Evolutionary conservation across 2,113 vertebrate genomes (phyloP).

Genomic region (Hemiscyllium ocellatum): DNA sequence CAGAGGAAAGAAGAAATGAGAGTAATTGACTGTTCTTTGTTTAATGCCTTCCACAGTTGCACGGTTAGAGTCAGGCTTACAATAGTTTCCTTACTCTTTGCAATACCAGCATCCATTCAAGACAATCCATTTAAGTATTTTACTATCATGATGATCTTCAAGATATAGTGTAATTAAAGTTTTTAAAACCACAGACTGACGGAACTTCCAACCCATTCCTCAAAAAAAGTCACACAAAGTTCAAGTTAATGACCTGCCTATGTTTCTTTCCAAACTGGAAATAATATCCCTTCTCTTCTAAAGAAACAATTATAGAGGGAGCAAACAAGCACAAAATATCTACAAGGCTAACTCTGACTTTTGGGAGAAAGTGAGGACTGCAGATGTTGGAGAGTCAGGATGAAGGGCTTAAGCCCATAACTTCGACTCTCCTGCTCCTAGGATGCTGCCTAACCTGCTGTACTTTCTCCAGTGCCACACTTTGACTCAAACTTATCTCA

Average conservation of each 20-base stretch:
- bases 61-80: background rate
- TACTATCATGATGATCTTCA: background rate
- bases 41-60: background rate
- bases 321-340: background rate
- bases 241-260: background rate
- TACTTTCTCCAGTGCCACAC: too few species aligned
- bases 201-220: background rate
- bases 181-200: background rate
- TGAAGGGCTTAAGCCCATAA: too few species aligned
- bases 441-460: too few species aligned
- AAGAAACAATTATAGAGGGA: background rate
- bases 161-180: background rate
- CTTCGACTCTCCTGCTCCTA: too few species aligned
- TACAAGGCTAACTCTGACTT: too few species aligned
- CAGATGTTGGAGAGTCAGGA: too few species aligned
- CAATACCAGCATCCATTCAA: background rate
- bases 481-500: background rate
- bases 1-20: background rate
- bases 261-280: background rate
- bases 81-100: background rate
- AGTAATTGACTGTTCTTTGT: too few species aligned
- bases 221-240: background rate
- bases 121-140: background rate
- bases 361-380: too few species aligned
- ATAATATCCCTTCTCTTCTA: background rate